Conservation (phyloP, 2,113 vertebrate species). For the Bothrops jararaca region DNA sequence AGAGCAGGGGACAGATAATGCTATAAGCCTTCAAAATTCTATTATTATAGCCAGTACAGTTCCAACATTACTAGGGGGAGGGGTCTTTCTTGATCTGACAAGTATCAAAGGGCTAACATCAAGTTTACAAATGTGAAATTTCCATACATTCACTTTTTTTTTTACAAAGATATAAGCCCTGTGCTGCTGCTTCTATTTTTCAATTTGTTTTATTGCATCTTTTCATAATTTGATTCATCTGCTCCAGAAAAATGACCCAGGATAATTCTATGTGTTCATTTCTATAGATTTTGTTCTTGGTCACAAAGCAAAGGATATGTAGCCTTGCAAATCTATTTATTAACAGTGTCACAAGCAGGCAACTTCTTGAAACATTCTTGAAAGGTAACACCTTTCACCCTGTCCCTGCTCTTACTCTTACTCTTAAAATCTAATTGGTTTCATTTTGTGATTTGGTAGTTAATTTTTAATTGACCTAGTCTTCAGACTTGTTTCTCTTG, state of each 20-base stretch:
- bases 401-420: background rate
- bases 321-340: background rate
- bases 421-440: background rate
- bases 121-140: background rate
- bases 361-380: background rate
- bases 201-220: background rate
- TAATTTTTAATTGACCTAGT: background rate
- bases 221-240: background rate
- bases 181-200: background rate
- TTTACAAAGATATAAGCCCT: background rate
- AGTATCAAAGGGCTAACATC: background rate
- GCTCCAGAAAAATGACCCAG: background rate
- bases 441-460: background rate
- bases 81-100: background rate
- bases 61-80: background rate
- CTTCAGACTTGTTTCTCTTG: background rate
- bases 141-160: background rate
- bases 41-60: background rate
- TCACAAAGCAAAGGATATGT: background rate
- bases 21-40: background rate
- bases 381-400: background rate
- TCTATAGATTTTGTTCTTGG: background rate
- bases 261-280: background rate
- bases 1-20: background rate
- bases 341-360: background rate